Conservation (phyloP, 2,113 vertebrate genomes). For the Gracilinanus agilis region DNA sequence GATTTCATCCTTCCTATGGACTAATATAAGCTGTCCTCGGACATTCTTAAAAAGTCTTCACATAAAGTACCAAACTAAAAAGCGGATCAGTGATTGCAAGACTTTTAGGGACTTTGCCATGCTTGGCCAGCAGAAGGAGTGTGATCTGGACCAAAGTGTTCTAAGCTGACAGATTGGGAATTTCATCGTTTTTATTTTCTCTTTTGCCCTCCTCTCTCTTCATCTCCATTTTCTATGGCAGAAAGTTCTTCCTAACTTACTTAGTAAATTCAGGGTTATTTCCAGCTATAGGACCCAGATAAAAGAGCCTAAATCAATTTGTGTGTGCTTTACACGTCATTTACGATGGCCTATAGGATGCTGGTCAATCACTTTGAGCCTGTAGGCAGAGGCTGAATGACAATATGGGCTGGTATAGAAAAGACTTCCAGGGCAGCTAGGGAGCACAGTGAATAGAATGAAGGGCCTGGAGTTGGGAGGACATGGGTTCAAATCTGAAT, state of each 20-base stretch:
- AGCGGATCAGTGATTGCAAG: not conserved
- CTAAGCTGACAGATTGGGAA: slow-evolving; percentile 11
- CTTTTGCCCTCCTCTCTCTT: not conserved
- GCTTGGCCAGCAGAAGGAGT: not conserved
- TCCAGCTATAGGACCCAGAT: not conserved
- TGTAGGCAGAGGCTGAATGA: not conserved
- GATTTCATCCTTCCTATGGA: not conserved
- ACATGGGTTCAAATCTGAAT: not conserved
- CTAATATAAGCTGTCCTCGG: not conserved
- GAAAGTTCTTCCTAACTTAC: not conserved
- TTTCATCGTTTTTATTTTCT: not conserved
- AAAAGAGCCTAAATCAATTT: not conserved
- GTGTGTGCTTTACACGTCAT: not conserved
- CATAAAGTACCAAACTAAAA: not conserved
- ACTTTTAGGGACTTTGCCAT: not conserved
- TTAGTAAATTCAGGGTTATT: not conserved
- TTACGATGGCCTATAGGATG: not conserved
- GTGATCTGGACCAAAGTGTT: not conserved
- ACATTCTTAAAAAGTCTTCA: not conserved
- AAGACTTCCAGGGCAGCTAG: not conserved
- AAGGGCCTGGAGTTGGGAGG: not conserved
- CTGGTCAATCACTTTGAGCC: not conserved
- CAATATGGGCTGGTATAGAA: too few species aligned
- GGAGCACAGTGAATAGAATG: not conserved
- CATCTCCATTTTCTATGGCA: not conserved